These are phyloP conservation scores for Drosophila ironensis DNA, from an alignment of 1,140 invertebrate species.

Conservation along the genomic window DNA sequence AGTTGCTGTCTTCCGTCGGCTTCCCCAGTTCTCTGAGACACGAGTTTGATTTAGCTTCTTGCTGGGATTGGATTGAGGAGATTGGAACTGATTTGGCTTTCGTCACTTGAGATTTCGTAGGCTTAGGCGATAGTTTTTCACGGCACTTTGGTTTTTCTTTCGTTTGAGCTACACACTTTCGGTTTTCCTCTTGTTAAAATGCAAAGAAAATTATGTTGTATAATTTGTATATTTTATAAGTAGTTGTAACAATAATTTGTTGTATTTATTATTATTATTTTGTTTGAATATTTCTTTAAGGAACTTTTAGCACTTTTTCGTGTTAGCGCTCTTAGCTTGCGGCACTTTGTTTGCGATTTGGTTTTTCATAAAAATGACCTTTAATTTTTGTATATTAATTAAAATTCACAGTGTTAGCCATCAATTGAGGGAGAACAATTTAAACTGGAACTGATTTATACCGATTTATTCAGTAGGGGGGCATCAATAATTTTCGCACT, in stretches of 20 bases:
- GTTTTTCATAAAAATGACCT: slow-evolving; percentile 23
- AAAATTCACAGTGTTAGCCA: slow-evolving; percentile 39
- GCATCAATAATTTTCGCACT: slow-evolving; percentile 30
- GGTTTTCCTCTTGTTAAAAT: slow-evolving; percentile 45
- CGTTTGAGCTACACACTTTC: neutral
- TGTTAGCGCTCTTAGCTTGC: slow-evolving; percentile 54
- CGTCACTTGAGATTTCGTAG: slow-evolving; percentile 8
- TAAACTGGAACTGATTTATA: slow-evolving; percentile 30
- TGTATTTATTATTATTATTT: slow-evolving; percentile 18
- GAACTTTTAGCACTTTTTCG: slow-evolving; percentile 70
- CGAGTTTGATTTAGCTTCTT: slow-evolving; percentile 8
- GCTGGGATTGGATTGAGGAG: neutral
- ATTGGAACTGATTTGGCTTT: too few species aligned
- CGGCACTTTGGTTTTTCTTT: slow-evolving; percentile 49
- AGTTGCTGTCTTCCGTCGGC: slow-evolving; percentile 39
- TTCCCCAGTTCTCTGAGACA: neutral
- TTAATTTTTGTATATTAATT: slow-evolving; percentile 23
- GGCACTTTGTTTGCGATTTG: slow-evolving; percentile 65
- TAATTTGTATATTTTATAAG: slow-evolving; percentile 62
- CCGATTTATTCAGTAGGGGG: neutral
- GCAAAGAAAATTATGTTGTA: slow-evolving; percentile 62
- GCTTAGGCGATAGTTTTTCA: slow-evolving; percentile 23
- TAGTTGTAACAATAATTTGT: slow-evolving; percentile 64
- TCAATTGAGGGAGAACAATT: slow-evolving; percentile 19
- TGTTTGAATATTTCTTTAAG: slow-evolving; percentile 50